A percentile compares a stretch with the other conserved stretches of the same genome.
These are phyloP conservation scores for Lasaia peninsularis DNA, from an alignment of 1,140 invertebrate species.

Conservation along the genomic window DNA sequence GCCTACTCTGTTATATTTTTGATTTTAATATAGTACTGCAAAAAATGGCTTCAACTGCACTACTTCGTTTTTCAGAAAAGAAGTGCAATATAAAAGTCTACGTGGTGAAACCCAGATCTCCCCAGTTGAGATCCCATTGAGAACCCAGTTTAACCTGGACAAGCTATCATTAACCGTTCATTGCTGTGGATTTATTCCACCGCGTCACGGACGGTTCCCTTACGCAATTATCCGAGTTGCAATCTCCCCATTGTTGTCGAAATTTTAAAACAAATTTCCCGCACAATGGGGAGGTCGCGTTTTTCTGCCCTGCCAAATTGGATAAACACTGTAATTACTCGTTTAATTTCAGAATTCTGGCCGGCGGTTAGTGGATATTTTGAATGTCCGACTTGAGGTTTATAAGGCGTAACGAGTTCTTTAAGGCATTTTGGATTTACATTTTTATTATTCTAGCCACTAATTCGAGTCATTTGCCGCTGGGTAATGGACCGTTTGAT, in stretches of 20 bases:
- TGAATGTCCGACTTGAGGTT: constrained; percentile 42
- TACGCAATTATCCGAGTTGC: constrained; percentile 60
- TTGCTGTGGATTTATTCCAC: constrained; percentile 51
- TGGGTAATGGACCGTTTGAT: constrained; percentile 5
- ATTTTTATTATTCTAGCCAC: constrained; percentile 37
- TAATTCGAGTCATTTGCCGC: constrained; percentile 5
- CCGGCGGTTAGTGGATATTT: constrained; percentile 53
- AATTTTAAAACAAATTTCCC: constrained; percentile 76
- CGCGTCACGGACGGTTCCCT: constrained; percentile 59
- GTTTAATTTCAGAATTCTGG: constrained; percentile 52
- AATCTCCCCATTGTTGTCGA: constrained; percentile 74
- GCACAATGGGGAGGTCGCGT: constrained; percentile 62
- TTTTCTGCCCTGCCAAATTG: constrained; percentile 70
- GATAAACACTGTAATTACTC: constrained; percentile 72
- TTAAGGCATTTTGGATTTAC: constrained; percentile 35
- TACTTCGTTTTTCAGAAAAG: no score
- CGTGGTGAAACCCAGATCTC: background rate
- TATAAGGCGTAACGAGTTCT: constrained; percentile 50
- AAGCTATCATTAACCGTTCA: constrained; percentile 65
- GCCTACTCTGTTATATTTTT: no score
- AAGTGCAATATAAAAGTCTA: no score
- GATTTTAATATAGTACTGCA: no score
- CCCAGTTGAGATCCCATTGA: constrained; percentile 39
- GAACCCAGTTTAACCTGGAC: constrained; percentile 39
- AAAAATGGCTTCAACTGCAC: no score